A percentile compares a stretch with the other conserved stretches of the same genome.
Conservation (phyloP, 2,797 vertebrate genomes). For the Chaetophractus vellerosus region DNA sequence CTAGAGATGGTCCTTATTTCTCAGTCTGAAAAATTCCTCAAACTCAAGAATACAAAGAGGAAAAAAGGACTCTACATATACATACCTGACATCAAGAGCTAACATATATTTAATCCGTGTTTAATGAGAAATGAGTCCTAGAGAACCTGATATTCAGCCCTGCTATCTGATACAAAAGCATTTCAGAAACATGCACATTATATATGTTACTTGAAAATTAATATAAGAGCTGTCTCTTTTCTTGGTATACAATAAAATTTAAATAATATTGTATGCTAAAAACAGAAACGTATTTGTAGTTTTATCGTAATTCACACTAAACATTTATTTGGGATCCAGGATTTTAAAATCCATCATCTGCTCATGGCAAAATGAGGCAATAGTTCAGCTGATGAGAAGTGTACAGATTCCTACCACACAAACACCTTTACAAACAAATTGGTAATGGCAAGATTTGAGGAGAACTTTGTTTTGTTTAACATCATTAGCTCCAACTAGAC, state of each 20-base stretch:
- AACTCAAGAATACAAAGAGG: not conserved
- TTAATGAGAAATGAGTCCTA: not conserved
- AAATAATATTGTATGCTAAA: not conserved
- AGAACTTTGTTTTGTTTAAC: not conserved
- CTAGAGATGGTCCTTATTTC: not conserved
- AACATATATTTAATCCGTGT: not conserved
- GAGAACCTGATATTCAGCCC: not conserved
- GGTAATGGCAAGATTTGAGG: not conserved
- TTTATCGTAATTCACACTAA: conserved; percentile 31
- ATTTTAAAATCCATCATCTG: not conserved
- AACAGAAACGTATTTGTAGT: not conserved
- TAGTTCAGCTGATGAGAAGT: not conserved
- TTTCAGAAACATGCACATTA: not conserved
- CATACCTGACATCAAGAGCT: not conserved
- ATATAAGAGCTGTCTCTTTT: not conserved
- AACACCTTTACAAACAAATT: not conserved
- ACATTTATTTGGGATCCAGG: not conserved
- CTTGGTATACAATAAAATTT: not conserved
- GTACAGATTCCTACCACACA: not conserved
- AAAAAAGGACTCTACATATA: not conserved
- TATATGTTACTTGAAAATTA: not conserved
- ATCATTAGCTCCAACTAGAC: not conserved
- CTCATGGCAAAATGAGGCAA: not conserved
- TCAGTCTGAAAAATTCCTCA: not conserved
- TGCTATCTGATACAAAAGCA: not conserved